phyloP scores from a whole-genome alignment of 2,797 vertebrate genomes.

The Petrocephalus schoutedeni region DNA sequence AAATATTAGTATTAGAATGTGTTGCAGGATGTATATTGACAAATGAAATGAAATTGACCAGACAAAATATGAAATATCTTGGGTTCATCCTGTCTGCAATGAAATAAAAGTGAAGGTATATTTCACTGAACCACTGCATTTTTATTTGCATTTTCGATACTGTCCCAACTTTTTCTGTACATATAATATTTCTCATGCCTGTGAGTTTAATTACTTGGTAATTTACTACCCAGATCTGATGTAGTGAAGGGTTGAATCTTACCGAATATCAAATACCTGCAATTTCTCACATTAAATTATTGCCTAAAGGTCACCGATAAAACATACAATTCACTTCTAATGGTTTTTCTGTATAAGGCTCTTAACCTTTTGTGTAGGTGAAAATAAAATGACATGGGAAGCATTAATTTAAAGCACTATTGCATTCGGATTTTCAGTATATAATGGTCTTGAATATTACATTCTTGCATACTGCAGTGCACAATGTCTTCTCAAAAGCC shows the following conservation, averaged over 20 bases:
- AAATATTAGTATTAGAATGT: too few relatives aligned
- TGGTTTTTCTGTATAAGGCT: background rate
- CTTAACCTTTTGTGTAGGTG: background rate
- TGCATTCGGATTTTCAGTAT: background rate
- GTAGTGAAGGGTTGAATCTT: background rate
- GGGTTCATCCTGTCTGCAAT: too few relatives aligned
- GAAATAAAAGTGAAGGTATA: too few relatives aligned
- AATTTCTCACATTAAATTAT: background rate
- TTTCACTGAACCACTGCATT: too few relatives aligned
- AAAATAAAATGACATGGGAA: background rate
- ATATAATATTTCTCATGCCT: background rate
- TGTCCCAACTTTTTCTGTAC: too few relatives aligned
- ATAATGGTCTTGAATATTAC: background rate
- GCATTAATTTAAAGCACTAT: background rate
- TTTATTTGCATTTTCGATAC: too few relatives aligned
- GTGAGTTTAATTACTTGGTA: background rate
- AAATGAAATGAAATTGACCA: too few relatives aligned
- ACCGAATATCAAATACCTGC: background rate
- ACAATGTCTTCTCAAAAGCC: background rate
- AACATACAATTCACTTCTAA: background rate
- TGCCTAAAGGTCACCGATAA: background rate
- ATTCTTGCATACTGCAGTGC: background rate
- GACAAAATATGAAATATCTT: too few relatives aligned
- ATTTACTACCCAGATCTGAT: background rate
- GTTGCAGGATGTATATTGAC: too few relatives aligned